These are phyloP conservation scores for Drosophila simulans DNA, from an alignment of 1,140 invertebrate species.

Conservation along the genomic window DNA sequence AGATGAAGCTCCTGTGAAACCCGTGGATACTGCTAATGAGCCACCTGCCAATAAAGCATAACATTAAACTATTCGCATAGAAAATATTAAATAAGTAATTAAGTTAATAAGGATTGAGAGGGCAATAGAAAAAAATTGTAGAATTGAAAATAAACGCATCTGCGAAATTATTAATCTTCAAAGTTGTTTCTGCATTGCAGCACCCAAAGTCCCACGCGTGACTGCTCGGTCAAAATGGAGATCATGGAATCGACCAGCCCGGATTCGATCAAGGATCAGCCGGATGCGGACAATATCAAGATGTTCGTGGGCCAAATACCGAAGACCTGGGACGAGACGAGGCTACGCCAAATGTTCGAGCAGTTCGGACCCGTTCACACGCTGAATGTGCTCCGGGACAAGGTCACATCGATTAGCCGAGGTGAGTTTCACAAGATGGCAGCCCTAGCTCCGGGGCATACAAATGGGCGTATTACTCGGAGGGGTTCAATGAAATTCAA, in stretches of 20 bases:
- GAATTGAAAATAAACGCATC: too few relatives aligned
- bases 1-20: neutral
- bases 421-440: constrained; percentile 87
- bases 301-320: constrained; percentile 99
- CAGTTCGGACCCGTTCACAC: constrained; percentile 98
- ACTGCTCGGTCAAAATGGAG: constrained; percentile 33
- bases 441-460: constrained; percentile 43
- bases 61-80: neutral
- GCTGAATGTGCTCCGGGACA: constrained; percentile 98
- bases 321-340: constrained; percentile 97
- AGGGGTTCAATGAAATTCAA: constrained; percentile 69
- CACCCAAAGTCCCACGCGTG: constrained; percentile 33
- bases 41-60: neutral
- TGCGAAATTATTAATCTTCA: neutral
- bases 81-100: neutral
- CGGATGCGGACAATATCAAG: constrained; percentile 99
- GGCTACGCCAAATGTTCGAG: constrained; percentile 97
- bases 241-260: constrained; percentile 33
- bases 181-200: constrained; percentile 15
- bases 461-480: constrained; percentile 64
- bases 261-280: constrained; percentile 87
- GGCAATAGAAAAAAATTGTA: too few relatives aligned
- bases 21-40: neutral
- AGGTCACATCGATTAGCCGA: constrained; percentile 97
- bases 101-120: too few relatives aligned